phyloP scores from a whole-genome alignment of 2,888 invertebrate species.

The Meteorus cinctellus region DNA sequence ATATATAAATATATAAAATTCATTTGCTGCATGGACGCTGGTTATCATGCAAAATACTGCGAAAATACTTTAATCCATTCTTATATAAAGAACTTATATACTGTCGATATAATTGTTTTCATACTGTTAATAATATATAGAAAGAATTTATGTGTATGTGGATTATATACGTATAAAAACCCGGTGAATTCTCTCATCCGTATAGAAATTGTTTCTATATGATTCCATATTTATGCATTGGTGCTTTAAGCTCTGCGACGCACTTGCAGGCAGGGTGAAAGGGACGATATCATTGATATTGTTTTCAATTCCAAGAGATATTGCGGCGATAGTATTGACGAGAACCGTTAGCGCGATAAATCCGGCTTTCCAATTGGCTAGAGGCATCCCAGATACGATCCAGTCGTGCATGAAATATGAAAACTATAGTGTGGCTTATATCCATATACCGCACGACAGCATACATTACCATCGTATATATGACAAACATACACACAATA shows the following conservation, averaged over 20 bases:
- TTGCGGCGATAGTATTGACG: constrained; percentile 62
- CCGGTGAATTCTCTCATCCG: not conserved
- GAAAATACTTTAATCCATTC: not conserved
- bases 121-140: not conserved
- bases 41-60: not conserved
- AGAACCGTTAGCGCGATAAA: constrained; percentile 63
- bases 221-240: constrained; percentile 47
- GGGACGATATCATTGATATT: constrained; percentile 54
- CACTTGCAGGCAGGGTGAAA: constrained; percentile 37
- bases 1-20: not conserved
- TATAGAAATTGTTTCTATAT: not conserved
- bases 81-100: not conserved
- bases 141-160: not conserved
- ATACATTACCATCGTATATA: constrained; percentile 26
- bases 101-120: not conserved
- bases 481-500: constrained; percentile 26
- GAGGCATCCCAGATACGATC: constrained; percentile 61
- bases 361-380: constrained; percentile 65
- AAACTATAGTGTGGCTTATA: constrained; percentile 55
- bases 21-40: not conserved
- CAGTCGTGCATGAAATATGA: constrained; percentile 67
- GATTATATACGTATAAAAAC: not conserved
- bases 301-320: constrained; percentile 60
- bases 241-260: constrained; percentile 10
- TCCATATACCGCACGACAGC: constrained; percentile 38